Evolutionary conservation across 2,113 vertebrate genomes (phyloP).

Genomic region (Chlorocebus sabaeus): DNA sequence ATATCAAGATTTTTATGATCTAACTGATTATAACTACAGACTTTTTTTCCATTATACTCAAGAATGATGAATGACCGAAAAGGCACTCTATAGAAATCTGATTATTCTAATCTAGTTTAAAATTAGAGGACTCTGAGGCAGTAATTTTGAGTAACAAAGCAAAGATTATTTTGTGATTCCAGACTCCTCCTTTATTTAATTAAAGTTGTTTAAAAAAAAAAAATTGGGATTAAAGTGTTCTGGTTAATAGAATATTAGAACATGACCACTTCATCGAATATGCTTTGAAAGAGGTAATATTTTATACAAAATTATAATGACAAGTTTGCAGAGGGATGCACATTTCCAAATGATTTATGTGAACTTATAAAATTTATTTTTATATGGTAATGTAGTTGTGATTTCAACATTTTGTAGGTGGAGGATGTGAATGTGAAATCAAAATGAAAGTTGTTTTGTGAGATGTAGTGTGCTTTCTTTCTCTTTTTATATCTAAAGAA

Average conservation of each 20-base stretch:
- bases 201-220: conserved; percentile 19
- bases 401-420: background rate
- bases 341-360: background rate
- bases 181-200: conserved; percentile 27
- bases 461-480: background rate
- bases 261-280: background rate
- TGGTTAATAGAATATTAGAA: background rate
- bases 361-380: background rate
- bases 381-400: background rate
- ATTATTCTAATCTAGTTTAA: conserved; percentile 41
- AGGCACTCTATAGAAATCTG: background rate
- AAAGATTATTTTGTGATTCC: background rate
- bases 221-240: background rate
- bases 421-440: background rate
- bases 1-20: conserved; percentile 22
- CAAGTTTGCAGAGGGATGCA: background rate
- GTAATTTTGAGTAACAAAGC: conserved; percentile 36
- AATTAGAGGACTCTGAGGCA: conserved; percentile 3
- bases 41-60: conserved; percentile 22
- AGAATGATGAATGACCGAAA: conserved; percentile 54
- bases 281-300: background rate
- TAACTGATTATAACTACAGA: conserved; percentile 44
- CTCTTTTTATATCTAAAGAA: background rate
- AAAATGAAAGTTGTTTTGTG: background rate
- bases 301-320: background rate